Evolutionary conservation across 2,888 invertebrate genomes (phyloP).

Genomic region (Amiota minor): DNA sequence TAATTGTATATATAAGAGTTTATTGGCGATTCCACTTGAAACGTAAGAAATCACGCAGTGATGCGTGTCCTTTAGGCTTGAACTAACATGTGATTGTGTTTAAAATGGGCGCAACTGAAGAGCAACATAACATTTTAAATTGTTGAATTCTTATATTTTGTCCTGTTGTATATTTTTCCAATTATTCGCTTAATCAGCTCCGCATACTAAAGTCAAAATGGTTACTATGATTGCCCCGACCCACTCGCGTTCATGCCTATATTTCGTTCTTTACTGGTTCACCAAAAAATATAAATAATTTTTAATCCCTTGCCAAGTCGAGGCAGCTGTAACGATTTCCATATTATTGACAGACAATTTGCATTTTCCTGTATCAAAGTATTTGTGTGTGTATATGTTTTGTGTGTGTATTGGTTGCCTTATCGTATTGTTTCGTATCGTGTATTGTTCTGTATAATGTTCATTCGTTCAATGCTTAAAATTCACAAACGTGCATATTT

Average conservation of each 20-base stretch:
- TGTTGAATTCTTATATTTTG: too few species aligned
- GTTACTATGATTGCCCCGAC: background rate
- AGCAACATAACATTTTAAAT: too few species aligned
- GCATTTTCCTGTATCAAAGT: conserved; percentile 44
- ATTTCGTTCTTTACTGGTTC: background rate
- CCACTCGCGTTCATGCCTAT: background rate
- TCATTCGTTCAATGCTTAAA: too few species aligned
- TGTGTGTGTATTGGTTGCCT: background rate
- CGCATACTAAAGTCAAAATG: conserved; percentile 4
- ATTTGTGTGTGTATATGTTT: conserved; percentile 13
- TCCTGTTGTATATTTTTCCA: too few species aligned
- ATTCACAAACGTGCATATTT: background rate
- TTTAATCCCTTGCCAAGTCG: conserved; percentile 4
- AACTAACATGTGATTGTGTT: background rate
- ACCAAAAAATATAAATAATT: conserved; percentile 5
- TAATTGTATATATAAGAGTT: too few species aligned
- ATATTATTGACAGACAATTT: conserved; percentile 57
- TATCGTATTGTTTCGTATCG: background rate
- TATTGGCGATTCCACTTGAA: too few species aligned
- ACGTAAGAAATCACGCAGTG: conserved; percentile 18
- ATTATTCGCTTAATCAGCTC: background rate
- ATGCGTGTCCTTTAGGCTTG: background rate
- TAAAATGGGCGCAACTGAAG: too few species aligned
- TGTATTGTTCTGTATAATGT: too few species aligned
- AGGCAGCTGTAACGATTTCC: conserved; percentile 42